Percentiles rank a stretch among this genome's conserved stretches.
These are phyloP conservation scores for Epizoanthus rinbou DNA, from an alignment of 92 coral and sea anemone species.

Conservation along the genomic window DNA sequence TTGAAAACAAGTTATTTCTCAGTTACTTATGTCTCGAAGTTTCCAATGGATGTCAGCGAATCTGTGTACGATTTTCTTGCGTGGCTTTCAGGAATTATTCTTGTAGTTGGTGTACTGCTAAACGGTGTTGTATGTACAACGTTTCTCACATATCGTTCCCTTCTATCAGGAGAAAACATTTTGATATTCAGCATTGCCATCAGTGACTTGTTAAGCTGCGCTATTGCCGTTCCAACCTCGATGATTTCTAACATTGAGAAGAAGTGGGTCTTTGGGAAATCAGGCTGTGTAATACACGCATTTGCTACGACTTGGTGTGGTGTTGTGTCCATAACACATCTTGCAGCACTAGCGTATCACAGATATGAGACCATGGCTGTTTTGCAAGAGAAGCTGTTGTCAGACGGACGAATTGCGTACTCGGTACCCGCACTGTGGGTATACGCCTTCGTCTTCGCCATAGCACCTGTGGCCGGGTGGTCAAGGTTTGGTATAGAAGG, in stretches of 20 bases:
- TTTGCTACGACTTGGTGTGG: slow-evolving; percentile 57
- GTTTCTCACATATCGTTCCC: slow-evolving; percentile 27
- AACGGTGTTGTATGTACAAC: slow-evolving; percentile 53
- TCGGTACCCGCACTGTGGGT: slow-evolving; percentile 47
- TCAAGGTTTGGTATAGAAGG: slow-evolving; percentile 62
- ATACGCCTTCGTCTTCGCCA: slow-evolving; percentile 47
- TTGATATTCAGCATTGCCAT: slow-evolving; percentile 58
- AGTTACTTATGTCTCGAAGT: too few relatives aligned
- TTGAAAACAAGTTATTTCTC: too few relatives aligned
- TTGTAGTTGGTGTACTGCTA: slow-evolving; percentile 35
- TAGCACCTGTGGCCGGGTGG: slow-evolving; percentile 59
- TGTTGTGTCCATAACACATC: slow-evolving; percentile 54
- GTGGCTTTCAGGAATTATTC: slow-evolving; percentile 19
- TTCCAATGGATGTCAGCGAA: too few relatives aligned
- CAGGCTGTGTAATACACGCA: slow-evolving; percentile 60
- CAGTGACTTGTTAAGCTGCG: slow-evolving; percentile 55
- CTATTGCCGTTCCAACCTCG: slow-evolving; percentile 53
- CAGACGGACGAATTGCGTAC: slow-evolving; percentile 26
- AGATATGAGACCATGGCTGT: slow-evolving; percentile 54
- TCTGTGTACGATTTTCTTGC: too few relatives aligned
- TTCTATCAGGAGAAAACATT: slow-evolving; percentile 40
- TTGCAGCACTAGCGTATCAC: slow-evolving; percentile 53
- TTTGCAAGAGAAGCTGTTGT: not conserved
- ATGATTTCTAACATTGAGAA: slow-evolving; percentile 37
- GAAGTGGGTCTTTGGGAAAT: slow-evolving; percentile 43